phyloP scores from a whole-genome alignment of 2,113 vertebrate genomes.

The Eulemur macaco region DNA sequence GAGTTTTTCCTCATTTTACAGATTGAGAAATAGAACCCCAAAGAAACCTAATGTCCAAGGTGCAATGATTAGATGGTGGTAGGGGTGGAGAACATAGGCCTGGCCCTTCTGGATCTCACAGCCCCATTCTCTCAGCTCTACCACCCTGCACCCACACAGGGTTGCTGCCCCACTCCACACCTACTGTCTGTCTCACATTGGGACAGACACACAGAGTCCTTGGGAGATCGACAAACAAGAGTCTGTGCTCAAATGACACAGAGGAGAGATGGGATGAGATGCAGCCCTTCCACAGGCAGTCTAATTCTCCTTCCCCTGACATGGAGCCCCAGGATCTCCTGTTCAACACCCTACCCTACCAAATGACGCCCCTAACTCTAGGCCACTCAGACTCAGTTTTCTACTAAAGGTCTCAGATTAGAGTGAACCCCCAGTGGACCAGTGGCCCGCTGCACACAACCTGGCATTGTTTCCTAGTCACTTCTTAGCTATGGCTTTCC shows the following conservation, averaged over 20 bases:
- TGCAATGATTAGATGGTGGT: not conserved
- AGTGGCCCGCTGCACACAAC: not conserved
- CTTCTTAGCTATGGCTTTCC: not conserved
- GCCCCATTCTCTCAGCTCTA: not conserved
- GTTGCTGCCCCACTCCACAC: not conserved
- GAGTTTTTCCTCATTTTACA: not conserved
- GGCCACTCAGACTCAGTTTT: not conserved
- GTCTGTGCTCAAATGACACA: not conserved
- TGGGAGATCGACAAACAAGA: not conserved
- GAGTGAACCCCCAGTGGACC: not conserved
- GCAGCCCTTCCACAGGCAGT: not conserved
- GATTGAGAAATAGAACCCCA: not conserved
- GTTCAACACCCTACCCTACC: no score
- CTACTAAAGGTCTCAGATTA: not conserved
- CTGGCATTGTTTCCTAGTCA: no score
- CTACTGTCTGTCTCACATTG: not conserved
- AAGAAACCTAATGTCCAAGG: not conserved
- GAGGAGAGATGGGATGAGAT: accelerated
- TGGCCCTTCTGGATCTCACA: not conserved
- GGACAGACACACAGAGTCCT: not conserved
- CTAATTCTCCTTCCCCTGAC: not conserved
- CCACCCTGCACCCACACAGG: not conserved
- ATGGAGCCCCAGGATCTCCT: accelerated
- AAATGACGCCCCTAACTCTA: accelerated
- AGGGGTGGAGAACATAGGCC: not conserved